Base-by-base conservation (phyloP, 2,888 invertebrate genomes). In the Graphium colonna region DNA sequence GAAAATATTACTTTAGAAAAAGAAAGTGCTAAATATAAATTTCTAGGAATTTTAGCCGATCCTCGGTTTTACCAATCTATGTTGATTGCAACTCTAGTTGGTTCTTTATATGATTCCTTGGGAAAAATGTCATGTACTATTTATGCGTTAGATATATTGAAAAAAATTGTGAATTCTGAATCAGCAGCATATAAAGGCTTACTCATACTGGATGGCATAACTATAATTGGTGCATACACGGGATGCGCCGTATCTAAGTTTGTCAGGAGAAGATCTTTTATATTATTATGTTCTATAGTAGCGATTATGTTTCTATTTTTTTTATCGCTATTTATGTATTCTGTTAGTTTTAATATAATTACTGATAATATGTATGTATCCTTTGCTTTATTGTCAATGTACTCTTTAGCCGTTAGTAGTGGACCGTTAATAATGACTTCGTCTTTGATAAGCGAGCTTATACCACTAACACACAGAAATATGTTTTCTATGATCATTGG, bases 131-230 rank as follows among this genome's bases (percentile, higher is more conserved):
- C 57, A 7, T 54, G 52, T 12, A 53, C 47, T 1, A 26, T 60
- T 13, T 61, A 61, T 17, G 57, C 61, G 26, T 51, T 58, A 40
- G 60, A 61, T 41, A 58, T 61, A 12, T 16, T 60, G 10, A 57
- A 55, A 18, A 54, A 52, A 42, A 54, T 60, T 8, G 57, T 47
- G 0, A 36, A 45, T 5, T 48, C 41, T 1, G 57, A 60, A 17
- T 51, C 56, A 1, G 39, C 52, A 3, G 58, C 61, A 8, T 61
- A 61, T 41, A 44, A 42, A 0, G 56, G 54, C 16, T 58, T 61
- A 58, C 40, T 61, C 1, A 52, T 51, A 21, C 26, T 61, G 3
- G 61, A 61, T 7, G 57, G 65, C 0, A 16, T 49, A 1, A 49
- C 53, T 3, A 10, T 53, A 7, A 4, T 21, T 9, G 53, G 48